Evolutionary conservation across 1,140 invertebrate species (phyloP).

Genomic region (Drosophila aff.): DNA sequence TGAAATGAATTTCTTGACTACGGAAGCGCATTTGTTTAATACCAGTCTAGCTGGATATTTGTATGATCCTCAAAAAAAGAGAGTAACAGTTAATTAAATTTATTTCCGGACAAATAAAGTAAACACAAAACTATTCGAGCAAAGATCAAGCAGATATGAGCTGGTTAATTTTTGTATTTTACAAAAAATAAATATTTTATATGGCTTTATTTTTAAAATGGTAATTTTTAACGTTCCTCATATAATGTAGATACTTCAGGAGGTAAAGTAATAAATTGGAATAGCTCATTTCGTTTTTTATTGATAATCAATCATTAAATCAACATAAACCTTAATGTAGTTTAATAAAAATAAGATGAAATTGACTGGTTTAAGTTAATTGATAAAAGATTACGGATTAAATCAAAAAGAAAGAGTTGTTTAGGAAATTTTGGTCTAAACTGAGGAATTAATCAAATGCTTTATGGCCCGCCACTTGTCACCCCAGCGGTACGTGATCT

Average conservation of each 20-base stretch:
- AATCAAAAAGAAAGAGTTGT: slow-evolving; percentile 5
- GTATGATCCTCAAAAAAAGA: slow-evolving; percentile 18
- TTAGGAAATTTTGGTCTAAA: slow-evolving; percentile 8
- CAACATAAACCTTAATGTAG: neutral
- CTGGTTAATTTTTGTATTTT: neutral
- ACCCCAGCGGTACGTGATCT: slow-evolving; percentile 59
- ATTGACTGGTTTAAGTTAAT: neutral
- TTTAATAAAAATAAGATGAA: neutral
- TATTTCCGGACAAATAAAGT: slow-evolving; percentile 16
- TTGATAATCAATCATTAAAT: neutral
- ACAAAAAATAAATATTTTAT: no score
- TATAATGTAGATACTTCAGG: no score
- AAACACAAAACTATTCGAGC: neutral
- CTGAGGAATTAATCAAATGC: slow-evolving; percentile 20
- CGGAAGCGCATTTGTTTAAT: slow-evolving; percentile 9
- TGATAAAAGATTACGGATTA: neutral
- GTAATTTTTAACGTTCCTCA: no score
- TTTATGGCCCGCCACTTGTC: slow-evolving; percentile 44
- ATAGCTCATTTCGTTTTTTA: no score
- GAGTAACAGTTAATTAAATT: neutral
- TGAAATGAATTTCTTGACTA: slow-evolving; percentile 45
- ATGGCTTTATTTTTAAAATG: no score
- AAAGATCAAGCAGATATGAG: neutral
- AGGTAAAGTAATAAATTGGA: no score
- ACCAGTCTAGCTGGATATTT: slow-evolving; percentile 15